Percentiles rank a stretch among this genome's conserved stretches.
phyloP scores from a whole-genome alignment of 2,797 vertebrate species.

The Gallirallus australis region DNA sequence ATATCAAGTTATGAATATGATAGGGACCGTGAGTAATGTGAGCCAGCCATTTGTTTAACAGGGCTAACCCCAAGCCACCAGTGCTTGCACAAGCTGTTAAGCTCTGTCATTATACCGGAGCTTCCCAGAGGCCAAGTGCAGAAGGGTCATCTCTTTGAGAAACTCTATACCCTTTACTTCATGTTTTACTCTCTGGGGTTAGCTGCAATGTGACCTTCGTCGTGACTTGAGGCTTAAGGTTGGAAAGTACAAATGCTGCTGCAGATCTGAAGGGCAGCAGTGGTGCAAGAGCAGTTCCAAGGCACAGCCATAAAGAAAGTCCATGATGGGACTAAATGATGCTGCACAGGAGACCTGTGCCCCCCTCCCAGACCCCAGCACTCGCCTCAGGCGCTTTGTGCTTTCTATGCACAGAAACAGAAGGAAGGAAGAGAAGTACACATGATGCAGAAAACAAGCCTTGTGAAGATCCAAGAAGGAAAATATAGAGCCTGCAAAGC shows the following conservation, averaged over 20 bases:
- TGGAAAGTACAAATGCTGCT: conserved; percentile 64
- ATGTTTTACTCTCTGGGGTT: conserved; percentile 42
- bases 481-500: background rate
- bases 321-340: conserved; percentile 76
- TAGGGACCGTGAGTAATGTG: conserved; percentile 76
- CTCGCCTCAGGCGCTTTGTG: conserved; percentile 75
- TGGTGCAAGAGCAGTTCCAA: conserved; percentile 60
- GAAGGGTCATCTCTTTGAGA: conserved; percentile 60
- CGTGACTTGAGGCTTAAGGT: conserved; percentile 50
- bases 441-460: conserved; percentile 45
- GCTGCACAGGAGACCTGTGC: conserved; percentile 71
- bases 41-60: conserved; percentile 80
- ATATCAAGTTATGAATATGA: conserved; percentile 63
- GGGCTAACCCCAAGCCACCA: conserved; percentile 71
- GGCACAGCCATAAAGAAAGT: conserved; percentile 71
- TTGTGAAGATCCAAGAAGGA: conserved; percentile 33
- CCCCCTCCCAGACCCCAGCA: background rate
- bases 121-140: conserved; percentile 58
- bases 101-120: conserved; percentile 75
- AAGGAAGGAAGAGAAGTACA: conserved; percentile 68
- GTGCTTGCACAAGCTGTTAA: conserved; percentile 74
- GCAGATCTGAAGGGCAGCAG: conserved; percentile 76
- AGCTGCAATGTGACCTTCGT: conserved; percentile 63
- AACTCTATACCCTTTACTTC: conserved; percentile 36
- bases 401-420: conserved; percentile 78